Evolutionary conservation across 1,140 invertebrate genomes (phyloP), one percentile per base, ranked within the genome.

Genomic region (Drosophila kepulauana): DNA sequence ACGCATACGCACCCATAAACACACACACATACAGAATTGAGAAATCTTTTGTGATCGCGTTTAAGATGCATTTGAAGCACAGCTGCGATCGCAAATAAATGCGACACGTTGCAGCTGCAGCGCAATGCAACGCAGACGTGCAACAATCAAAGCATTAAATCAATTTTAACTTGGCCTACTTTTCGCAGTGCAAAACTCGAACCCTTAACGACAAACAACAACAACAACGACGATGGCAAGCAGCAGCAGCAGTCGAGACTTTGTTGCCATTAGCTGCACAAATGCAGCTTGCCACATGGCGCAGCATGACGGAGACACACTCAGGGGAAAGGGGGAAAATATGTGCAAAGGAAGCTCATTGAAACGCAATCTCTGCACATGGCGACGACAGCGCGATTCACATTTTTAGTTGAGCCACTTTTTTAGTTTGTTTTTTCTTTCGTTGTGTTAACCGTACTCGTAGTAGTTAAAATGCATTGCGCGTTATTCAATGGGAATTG

Each of bases 161-260:
- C 87, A 91, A 84, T 91, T 91, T 91, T 91, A 90, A 88, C 82
- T 91, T 91, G 88, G 87, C 87, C 87, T 91, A 91, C 87, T 81
- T 91, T 81, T 62, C 46, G 30, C 25, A 28, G 11, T 43, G 30
- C 71, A 67, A 13, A 69, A 51, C 58, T 43, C 35, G 70, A 67
- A 58, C 81, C 81, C 81, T 85, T 86, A 45, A 30, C 52, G 35
- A 54, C 41, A 43, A 45, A 28, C 51, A n/a, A 33, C 7, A 41
- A 10, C 38, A 10, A 41, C 38, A 28, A 59, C 62, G 30, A 45
- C 70, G 46, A 20, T 28, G 4, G 5, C 25, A 54, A 33, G 33
- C 71, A 58, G 51, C 71, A 41, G 16, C 58, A 64, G 43, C 65
- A 64, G 35, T 0, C 35, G 8, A 38, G 51, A 64, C 68, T 43